Conservation (phyloP, 2,888 invertebrate genomes). For the Stenodera caucasica region DNA sequence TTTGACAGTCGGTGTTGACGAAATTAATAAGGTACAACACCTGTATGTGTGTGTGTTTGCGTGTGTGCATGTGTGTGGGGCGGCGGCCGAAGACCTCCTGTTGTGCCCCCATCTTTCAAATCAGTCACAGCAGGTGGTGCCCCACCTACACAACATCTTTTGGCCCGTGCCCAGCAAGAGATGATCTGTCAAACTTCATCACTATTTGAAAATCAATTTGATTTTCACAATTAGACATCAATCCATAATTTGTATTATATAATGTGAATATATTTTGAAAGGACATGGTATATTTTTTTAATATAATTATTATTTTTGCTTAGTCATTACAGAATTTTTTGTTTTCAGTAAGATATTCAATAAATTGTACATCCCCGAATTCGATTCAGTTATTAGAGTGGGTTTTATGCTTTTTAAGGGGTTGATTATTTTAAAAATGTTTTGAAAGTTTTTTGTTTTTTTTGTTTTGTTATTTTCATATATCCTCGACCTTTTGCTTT, state of each 20-base stretch:
- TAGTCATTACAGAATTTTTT: neutral
- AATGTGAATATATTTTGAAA: no score
- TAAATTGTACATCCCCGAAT: neutral
- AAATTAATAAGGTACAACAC: constrained; percentile 46
- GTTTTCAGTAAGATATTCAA: neutral
- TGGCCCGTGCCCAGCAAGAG: constrained; percentile 36
- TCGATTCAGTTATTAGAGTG: no score
- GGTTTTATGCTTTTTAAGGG: no score
- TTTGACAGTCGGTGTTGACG: constrained; percentile 24
- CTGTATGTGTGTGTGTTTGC: no score
- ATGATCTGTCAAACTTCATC: constrained; percentile 30
- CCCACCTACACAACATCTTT: constrained; percentile 37
- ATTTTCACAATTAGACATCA: constrained; percentile 4
- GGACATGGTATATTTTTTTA: neutral
- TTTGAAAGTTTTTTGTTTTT: no score
- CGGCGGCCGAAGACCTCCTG: constrained; percentile 37
- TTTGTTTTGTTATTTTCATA: constrained; percentile 3
- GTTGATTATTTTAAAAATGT: neutral
- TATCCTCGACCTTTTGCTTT: neutral
- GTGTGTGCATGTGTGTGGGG: no score
- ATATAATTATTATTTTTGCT: neutral
- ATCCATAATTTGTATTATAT: neutral
- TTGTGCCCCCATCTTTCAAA: constrained; percentile 13
- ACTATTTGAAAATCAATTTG: constrained; percentile 3
- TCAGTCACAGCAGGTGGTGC: constrained; percentile 39